Base-by-base conservation (phyloP, 2,113 vertebrate species). In the Mormoops blainvillei region DNA sequence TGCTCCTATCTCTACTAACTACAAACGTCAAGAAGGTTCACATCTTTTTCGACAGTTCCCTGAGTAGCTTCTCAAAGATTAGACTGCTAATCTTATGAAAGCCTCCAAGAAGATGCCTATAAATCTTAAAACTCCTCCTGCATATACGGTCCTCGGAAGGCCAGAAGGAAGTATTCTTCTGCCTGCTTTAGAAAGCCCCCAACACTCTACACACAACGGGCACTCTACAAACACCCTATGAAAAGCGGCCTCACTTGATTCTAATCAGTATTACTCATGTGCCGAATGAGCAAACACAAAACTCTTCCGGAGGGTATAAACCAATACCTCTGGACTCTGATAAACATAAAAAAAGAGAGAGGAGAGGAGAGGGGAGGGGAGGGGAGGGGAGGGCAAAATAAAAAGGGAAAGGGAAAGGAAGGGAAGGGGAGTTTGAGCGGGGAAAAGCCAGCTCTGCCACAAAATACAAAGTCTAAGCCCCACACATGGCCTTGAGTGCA, bases 201-300 rank as follows among this genome's bases (percentile, higher is more conserved):
- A 56, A 3, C 38, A 36, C 12, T 48, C 63, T 24, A 45, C 33
- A 63, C 38, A 33, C 5, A 38, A 33, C 3, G 4, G 2, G 45
- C 38, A 16, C 71, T 74, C 65, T 36, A 54, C 3, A 65, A 73
- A 88, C 52, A 28, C 7, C 10, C 12, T 3, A 26, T 22, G 70
- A 71, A 41, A 78, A 96, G 73, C 70, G 70, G 18, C 89, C 56
- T 78, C 88, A 28, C 28, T 11, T 2, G 33, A 48, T 38, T 94
- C 33, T 73, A 43, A 73, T n/a, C 31, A 1, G 24, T 36, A 70
- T 3, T 24, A 65, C 1, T 52, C 81, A 67, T 16, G 28, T 2
- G 36, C 89, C 91, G 26, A 77, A 28, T 41, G 58, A 94, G 84
- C 71, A 76, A 94, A 96, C 68, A 65, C 50, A 31, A 50, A 92